A percentile compares a stretch with the other conserved stretches of the same genome.
Conservation (phyloP, 2,888 invertebrate genomes). For the Acheta domesticus region DNA sequence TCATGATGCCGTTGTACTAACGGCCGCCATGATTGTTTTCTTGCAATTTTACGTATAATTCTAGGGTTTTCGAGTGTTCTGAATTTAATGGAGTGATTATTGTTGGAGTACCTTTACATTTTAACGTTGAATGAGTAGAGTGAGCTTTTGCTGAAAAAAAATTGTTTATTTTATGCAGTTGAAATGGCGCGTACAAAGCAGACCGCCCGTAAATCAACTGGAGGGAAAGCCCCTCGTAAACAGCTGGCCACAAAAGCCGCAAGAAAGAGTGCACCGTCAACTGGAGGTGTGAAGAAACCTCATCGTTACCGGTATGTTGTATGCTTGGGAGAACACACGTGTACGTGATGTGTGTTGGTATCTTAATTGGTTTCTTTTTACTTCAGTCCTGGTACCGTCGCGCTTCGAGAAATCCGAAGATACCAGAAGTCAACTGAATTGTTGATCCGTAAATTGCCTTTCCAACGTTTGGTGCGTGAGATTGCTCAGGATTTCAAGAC, state of each 20-base stretch:
- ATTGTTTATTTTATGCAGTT: conserved; percentile 36
- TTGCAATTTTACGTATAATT: background rate
- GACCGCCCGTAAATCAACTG: conserved; percentile 94
- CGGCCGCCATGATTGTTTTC: too few species aligned
- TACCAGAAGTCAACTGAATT: conserved; percentile 95
- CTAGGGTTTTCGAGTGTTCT: background rate
- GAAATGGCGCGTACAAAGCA: conserved; percentile 96
- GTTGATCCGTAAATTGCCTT: conserved; percentile 91
- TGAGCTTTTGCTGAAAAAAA: too few species aligned
- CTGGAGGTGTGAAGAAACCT: conserved; percentile 94
- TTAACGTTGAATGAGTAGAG: too few species aligned
- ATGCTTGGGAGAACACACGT: background rate
- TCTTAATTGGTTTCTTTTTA: background rate
- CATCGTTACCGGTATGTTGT: conserved; percentile 75
- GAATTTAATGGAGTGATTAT: background rate
- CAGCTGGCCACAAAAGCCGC: conserved; percentile 93
- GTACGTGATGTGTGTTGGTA: conserved; percentile 6
- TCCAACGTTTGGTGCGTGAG: conserved; percentile 94
- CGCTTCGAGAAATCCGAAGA: conserved; percentile 93
- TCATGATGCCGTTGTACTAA: too few species aligned
- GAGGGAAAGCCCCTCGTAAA: conserved; percentile 95
- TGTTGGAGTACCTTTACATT: background rate
- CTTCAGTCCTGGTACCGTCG: conserved; percentile 85
- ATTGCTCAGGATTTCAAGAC: conserved; percentile 97
- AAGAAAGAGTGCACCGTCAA: conserved; percentile 90